phyloP scores from a whole-genome alignment of 2,888 invertebrate species.

The Ormyrus nitidulus region DNA sequence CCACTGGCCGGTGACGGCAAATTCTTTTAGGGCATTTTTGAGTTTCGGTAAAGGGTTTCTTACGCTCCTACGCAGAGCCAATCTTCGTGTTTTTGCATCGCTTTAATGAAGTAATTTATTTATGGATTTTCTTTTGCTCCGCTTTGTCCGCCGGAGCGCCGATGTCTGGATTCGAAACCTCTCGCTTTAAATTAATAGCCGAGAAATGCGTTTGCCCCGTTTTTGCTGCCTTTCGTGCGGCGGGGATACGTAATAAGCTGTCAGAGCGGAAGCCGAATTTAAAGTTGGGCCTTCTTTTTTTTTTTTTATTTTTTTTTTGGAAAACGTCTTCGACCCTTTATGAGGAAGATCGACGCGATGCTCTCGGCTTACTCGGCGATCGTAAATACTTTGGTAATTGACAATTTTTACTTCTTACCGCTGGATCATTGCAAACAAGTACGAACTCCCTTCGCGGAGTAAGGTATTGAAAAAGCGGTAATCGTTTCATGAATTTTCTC shows the following conservation, averaged over 20 bases:
- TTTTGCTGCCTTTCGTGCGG: not conserved
- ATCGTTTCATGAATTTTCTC: no score
- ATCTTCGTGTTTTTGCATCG: conserved; percentile 23
- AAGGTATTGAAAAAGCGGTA: no score
- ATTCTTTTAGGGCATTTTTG: conserved; percentile 49
- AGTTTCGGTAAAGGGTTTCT: conserved; percentile 53
- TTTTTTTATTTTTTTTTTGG: not conserved
- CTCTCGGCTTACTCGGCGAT: no score
- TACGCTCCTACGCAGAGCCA: conserved; percentile 27
- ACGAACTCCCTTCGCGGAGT: no score
- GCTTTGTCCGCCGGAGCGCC: not conserved
- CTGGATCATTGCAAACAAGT: no score
- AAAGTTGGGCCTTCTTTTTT: not conserved
- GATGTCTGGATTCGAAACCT: not conserved
- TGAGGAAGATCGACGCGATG: no score
- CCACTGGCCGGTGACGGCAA: conserved; percentile 25
- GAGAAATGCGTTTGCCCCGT: conserved; percentile 18
- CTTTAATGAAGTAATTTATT: conserved; percentile 54
- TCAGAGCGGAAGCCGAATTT: not conserved
- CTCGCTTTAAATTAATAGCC: conserved; percentile 30
- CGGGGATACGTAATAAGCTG: conserved; percentile 2
- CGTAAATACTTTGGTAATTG: no score
- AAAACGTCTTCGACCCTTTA: no score
- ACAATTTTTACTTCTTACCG: no score
- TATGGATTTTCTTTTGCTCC: conserved; percentile 48